Evolutionary conservation across 2,888 invertebrate genomes (phyloP).

Genomic region (Serrognathus titanus): DNA sequence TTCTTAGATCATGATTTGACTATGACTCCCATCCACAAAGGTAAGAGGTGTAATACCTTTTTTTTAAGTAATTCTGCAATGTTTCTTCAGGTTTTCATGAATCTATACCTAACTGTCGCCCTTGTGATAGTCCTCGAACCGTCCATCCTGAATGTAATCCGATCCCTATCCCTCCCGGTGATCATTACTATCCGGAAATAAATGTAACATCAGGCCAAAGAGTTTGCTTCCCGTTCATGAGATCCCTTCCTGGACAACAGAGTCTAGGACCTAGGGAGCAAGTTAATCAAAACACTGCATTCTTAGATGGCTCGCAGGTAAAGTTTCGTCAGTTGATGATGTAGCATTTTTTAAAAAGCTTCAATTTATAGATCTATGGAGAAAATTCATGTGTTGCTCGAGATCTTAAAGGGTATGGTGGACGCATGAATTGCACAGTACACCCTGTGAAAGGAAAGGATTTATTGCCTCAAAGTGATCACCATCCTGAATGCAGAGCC

Average conservation of each 20-base stretch:
- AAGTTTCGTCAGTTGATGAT: not conserved
- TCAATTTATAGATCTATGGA: slow-evolving; percentile 64
- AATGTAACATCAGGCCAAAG: slow-evolving; percentile 80
- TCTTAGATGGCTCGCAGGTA: slow-evolving; percentile 75
- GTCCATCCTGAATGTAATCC: slow-evolving; percentile 94
- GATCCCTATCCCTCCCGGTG: slow-evolving; percentile 82
- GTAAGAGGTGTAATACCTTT: slow-evolving; percentile 39
- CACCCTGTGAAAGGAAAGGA: slow-evolving; percentile 74
- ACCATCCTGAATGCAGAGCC: slow-evolving; percentile 85
- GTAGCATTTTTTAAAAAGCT: not conserved
- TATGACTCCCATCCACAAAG: slow-evolving; percentile 89
- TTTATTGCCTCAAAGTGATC: slow-evolving; percentile 71
- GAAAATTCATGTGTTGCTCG: slow-evolving; percentile 80
- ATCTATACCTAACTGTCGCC: slow-evolving; percentile 84
- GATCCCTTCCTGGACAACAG: slow-evolving; percentile 88
- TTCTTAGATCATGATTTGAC: slow-evolving; percentile 93
- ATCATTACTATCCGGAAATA: slow-evolving; percentile 84
- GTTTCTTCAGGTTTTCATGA: slow-evolving; percentile 68
- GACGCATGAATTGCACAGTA: slow-evolving; percentile 76
- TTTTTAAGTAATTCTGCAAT: not conserved
- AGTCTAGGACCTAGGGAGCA: slow-evolving; percentile 86
- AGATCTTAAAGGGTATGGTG: slow-evolving; percentile 73
- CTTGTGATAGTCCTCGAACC: slow-evolving; percentile 81
- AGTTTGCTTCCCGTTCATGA: slow-evolving; percentile 91
- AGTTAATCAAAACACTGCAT: slow-evolving; percentile 91